These are phyloP conservation scores for Cheilosia grossa DNA, from an alignment of 2,888 invertebrate genomes.

Conservation along the genomic window DNA sequence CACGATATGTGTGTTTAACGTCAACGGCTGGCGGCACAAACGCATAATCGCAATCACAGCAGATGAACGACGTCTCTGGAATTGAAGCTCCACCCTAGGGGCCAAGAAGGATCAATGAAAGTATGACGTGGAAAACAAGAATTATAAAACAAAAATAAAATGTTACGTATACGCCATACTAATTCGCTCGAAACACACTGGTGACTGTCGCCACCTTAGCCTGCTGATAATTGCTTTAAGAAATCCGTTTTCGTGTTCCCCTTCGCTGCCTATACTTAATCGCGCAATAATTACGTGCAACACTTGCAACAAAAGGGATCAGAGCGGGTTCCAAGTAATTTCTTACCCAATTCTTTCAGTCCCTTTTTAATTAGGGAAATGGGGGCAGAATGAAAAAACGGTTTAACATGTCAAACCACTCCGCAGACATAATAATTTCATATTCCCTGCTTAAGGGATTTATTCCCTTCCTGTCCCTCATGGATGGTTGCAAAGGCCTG, in stretches of 20 bases:
- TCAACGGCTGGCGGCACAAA: background rate
- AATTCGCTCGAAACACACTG: background rate
- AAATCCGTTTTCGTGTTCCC: constrained; percentile 4
- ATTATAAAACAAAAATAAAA: constrained; percentile 5
- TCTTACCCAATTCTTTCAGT: background rate
- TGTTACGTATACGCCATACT: constrained; percentile 40
- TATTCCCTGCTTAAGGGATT: constrained; percentile 17
- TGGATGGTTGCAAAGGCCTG: background rate
- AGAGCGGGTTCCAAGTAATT: background rate
- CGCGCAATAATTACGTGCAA: constrained; percentile 23
- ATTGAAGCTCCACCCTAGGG: background rate
- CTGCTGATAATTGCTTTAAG: background rate
- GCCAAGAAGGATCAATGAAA: constrained; percentile 3
- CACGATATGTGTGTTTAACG: background rate
- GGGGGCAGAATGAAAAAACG: background rate
- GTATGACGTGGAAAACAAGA: background rate
- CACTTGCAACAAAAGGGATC: constrained; percentile 10
- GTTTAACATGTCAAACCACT: constrained; percentile 22
- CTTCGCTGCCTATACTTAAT: background rate
- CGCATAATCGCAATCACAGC: background rate
- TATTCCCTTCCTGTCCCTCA: background rate
- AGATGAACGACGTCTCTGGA: constrained; percentile 22
- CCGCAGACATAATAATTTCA: constrained; percentile 27
- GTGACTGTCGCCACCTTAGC: constrained; percentile 4
- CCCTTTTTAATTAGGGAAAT: constrained; percentile 25